Evolutionary conservation across 2,797 vertebrate species (phyloP), one percentile per base, ranked within the genome.

Genomic region (Hydrophis major): DNA sequence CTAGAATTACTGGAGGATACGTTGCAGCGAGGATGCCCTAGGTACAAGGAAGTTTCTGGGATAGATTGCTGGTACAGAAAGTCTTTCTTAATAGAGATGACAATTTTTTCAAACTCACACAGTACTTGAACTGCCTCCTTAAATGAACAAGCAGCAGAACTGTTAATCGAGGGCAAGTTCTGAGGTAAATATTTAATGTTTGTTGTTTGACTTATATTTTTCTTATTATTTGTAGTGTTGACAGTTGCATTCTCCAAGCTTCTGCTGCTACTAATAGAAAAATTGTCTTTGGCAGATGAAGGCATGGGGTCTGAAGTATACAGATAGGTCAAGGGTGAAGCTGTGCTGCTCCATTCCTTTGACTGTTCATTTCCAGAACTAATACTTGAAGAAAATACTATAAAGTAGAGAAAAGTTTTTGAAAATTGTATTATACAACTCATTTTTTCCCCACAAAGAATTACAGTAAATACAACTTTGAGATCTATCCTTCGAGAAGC

Each of bases 11-110:
- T 95, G 69, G 42, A 59, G 2, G 96, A 98, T 86, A 98, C 94
- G 0, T 96, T 97, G 96, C 99, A 99, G n/a, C 37, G 94, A 0
- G 94, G 96, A 28, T 92, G 91, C 3, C 99, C 98, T 91, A 99
- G 97, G 96, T 98, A 99, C 20, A 99, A 95, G 0, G 98, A 95
- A 0, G 89, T 92, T 92, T 97, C 98, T 0, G 96, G 93, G 91
- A 99, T 98, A 4, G 97, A 96, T 57, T 96, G 93, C 89, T 92
- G 95, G 92, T 32, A 66, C 93, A 99, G 97, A 94, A 98, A 98
- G 10, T 86, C 94, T 93, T 89, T 98, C 63, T 96, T 94, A 89
- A 99, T 90, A 2, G 96, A 66, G 20, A 99, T 97, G 3, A 97
- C 63, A 0, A 98, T 98, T 94, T 96, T 97, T 87, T 96, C 96